These are phyloP conservation scores for Bombus huntii DNA, from an alignment of 1,140 invertebrate species.

Conservation along the genomic window DNA sequence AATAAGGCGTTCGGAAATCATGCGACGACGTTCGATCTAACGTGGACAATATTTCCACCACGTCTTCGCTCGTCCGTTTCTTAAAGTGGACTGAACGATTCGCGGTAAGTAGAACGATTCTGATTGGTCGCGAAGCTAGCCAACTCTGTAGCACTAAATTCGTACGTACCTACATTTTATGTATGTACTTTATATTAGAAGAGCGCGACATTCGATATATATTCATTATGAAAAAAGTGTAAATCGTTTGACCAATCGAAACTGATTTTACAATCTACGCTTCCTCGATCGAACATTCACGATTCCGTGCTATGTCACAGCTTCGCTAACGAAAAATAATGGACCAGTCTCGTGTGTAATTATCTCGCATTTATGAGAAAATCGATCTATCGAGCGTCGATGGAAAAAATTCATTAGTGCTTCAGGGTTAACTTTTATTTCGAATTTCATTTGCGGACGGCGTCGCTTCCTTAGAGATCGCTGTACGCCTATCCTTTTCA, in stretches of 20 bases:
- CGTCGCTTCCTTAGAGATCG: constrained; percentile 40
- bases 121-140: constrained; percentile 7
- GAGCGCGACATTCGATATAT: background rate
- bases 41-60: background rate
- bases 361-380: too few relatives aligned
- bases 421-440: constrained; percentile 9
- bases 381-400: background rate
- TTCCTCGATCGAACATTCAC: background rate
- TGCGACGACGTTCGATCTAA: background rate
- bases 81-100: background rate
- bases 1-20: background rate
- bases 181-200: background rate
- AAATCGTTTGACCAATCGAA: background rate
- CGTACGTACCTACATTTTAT: background rate
- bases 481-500: constrained; percentile 34
- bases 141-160: constrained; percentile 22
- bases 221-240: background rate
- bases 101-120: background rate
- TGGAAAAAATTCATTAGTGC: background rate
- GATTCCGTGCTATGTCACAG: background rate
- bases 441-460: constrained; percentile 41
- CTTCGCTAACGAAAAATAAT: background rate
- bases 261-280: background rate
- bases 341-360: background rate
- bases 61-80: background rate